phyloP scores from a whole-genome alignment of 2,113 vertebrate genomes.

The Epinephelus moara region DNA sequence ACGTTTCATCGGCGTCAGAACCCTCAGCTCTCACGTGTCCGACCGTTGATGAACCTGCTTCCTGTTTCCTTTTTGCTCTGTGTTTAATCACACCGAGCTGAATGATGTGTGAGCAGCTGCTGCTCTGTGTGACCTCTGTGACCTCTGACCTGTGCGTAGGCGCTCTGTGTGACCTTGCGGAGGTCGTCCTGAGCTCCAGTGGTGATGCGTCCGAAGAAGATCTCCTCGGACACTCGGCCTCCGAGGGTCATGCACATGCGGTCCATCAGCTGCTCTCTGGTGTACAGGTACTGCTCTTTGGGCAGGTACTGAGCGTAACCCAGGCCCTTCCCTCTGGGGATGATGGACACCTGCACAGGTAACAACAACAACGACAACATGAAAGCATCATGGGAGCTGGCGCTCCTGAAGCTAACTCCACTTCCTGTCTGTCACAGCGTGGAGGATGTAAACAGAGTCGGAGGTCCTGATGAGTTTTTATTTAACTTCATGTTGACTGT shows the following conservation, averaged over 20 bases:
- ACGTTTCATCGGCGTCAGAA: too few species aligned
- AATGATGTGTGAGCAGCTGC: too few species aligned
- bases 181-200: conserved; percentile 97
- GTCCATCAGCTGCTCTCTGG: conserved; percentile 96
- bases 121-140: background rate
- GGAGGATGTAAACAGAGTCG: too few species aligned
- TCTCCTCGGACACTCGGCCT: conserved; percentile 94
- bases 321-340: conserved; percentile 94
- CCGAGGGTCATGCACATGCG: conserved; percentile 99
- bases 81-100: too few species aligned
- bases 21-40: too few species aligned
- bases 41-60: too few species aligned
- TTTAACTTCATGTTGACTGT: too few species aligned
- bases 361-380: background rate
- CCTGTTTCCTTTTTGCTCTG: too few species aligned
- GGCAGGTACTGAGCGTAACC: conserved; percentile 98
- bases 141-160: conserved; percentile 92
- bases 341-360: conserved; percentile 93
- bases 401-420: too few species aligned
- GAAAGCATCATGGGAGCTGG: too few species aligned
- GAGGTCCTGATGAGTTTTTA: too few species aligned
- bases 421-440: too few species aligned
- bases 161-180: conserved; percentile 96
- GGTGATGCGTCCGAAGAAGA: conserved; percentile 95
- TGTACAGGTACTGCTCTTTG: conserved; percentile 96